phyloP scores from a whole-genome alignment of 1,140 invertebrate species.

The Atopsyche davidsoni region DNA sequence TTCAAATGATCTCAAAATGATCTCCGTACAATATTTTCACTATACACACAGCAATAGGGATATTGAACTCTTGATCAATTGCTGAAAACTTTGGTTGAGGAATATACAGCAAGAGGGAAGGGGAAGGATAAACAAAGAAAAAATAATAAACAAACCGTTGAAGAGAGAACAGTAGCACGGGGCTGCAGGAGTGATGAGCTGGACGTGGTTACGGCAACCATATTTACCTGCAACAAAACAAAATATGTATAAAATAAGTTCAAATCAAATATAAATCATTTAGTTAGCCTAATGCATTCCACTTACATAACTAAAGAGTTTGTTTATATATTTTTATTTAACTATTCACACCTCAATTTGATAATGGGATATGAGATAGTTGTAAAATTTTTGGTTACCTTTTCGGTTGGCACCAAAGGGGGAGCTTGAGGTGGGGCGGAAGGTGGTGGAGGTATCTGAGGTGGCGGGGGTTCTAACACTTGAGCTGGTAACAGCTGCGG shows the following conservation, averaged over 20 bases:
- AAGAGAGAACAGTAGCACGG: slow-evolving; percentile 2
- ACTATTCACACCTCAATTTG: slow-evolving; percentile 2
- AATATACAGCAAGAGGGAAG: too few relatives aligned
- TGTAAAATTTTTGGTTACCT: background rate
- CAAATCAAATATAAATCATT: background rate
- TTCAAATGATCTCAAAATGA: too few relatives aligned
- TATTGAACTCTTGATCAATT: too few relatives aligned
- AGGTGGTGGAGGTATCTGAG: background rate
- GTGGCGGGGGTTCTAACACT: background rate
- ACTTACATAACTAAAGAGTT: too few relatives aligned
- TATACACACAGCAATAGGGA: background rate
- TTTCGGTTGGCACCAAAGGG: background rate
- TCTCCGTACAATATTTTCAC: too few relatives aligned
- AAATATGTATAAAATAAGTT: slow-evolving; percentile 1
- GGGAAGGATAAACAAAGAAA: too few relatives aligned
- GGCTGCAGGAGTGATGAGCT: slow-evolving; percentile 22
- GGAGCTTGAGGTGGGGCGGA: background rate
- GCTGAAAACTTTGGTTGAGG: too few relatives aligned
- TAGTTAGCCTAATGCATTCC: too few relatives aligned
- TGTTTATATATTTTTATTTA: background rate
- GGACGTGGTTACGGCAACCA: slow-evolving; percentile 12
- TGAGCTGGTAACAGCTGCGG: background rate
- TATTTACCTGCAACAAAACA: slow-evolving; percentile 13
- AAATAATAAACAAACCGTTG: slow-evolving; percentile 1
- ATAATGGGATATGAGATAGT: background rate